Evolutionary conservation across 1,140 invertebrate genomes (phyloP), one percentile per base, ranked within the genome.

Genomic region (Procambarus clarkii): DNA sequence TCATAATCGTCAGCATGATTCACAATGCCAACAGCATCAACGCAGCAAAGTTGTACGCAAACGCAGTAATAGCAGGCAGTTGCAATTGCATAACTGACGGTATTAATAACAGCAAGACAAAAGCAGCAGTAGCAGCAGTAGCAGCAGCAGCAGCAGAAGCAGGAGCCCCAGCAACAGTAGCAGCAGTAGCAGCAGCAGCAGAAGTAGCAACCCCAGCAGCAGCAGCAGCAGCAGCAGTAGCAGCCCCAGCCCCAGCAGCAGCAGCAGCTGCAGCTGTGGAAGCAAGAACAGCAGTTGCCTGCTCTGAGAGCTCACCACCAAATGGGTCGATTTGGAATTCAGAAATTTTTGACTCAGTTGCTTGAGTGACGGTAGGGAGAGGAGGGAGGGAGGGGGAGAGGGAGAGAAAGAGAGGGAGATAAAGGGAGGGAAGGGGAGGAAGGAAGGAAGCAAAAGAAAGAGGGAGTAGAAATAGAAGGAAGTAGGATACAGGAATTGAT

Each of bases 301-400:
- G 71, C 74, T 34, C 74, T 18, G 71, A 76, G 13, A 54, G 46
- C 85, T 44, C 85, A 24, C 85, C 50, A 64, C 76, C 74, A 58
- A 48, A 58, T 44, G 74, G 85, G 74, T 87, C 85, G 85, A 87
- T 87, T 87, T 77, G 85, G 85, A 87, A 87, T 87, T 87, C 85
- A 87, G 85, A 87, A 50, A 87, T 87, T 87, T 87, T 87, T 87
- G 74, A 79, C 71, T 79, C 44, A 74, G 74, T 45, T 60, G 85
- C 85, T 87, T 87, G 85, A 87, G 85, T 78, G 46, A 77, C 58
- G 86, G n/a, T 54, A 45, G 60, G 58, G 78, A 54, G 58, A n/a
- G 15, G 15, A 45, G 34, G 79, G 78, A 8, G 9, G 4, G 76
- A 44, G 11, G 21, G 77, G 86, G 79, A 60, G 18, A 64, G 77